Evolutionary conservation across 2,113 vertebrate species (phyloP).

Genomic region (Thryonomys swinderianus): DNA sequence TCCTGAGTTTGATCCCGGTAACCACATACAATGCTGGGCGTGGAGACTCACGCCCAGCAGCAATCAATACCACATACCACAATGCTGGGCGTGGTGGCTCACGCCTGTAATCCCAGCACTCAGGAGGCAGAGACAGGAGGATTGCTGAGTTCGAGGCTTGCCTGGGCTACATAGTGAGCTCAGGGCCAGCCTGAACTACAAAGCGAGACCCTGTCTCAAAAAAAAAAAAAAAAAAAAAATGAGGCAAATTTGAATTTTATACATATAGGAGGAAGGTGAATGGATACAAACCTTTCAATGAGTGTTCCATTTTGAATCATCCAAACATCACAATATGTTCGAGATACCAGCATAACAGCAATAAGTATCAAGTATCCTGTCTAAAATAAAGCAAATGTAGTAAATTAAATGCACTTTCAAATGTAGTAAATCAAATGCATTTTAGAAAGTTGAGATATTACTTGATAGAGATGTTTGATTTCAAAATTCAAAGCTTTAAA

Average conservation of each 20-base stretch:
- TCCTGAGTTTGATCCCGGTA: too few species aligned
- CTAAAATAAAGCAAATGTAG: constrained; percentile 84
- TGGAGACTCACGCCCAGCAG: too few species aligned
- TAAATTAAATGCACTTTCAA: constrained; percentile 69
- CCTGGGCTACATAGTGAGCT: too few species aligned
- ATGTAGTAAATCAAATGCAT: constrained; percentile 63
- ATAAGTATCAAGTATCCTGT: constrained; percentile 95
- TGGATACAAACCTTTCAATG: constrained; percentile 94
- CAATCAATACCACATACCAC: too few species aligned
- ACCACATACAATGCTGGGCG: too few species aligned
- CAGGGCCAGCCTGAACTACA: too few species aligned
- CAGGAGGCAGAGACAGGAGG: too few species aligned
- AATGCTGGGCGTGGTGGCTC: too few species aligned
- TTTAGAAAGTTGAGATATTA: constrained; percentile 52
- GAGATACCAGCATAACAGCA: constrained; percentile 94
- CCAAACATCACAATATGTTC: constrained; percentile 99
- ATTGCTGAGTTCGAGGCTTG: too few species aligned
- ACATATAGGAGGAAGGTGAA: constrained; percentile 46
- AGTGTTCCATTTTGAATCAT: constrained; percentile 99
- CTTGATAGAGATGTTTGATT: constrained; percentile 25
- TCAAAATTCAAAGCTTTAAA: constrained; percentile 58
- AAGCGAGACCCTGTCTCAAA: too few species aligned
- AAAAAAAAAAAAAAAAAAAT: too few species aligned
- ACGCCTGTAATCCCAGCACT: too few species aligned
- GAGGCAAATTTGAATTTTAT: constrained; percentile 33